Percentiles rank a stretch among this genome's conserved stretches.
Conservation (phyloP, 2,797 vertebrate species). For the Iguana delicatissima region DNA sequence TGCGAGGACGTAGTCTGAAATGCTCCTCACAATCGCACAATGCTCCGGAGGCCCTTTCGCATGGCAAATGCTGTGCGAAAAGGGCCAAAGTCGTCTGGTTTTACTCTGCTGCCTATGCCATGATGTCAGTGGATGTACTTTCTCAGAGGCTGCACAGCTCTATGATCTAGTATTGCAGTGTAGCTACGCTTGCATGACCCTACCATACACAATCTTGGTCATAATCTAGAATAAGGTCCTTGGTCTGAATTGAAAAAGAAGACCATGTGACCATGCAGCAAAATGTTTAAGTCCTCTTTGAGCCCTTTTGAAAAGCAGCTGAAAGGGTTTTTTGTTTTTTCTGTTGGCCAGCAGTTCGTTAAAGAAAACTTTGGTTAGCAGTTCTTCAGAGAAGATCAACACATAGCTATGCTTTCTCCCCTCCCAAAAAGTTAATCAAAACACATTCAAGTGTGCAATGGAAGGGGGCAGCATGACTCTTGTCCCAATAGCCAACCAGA, state of each 20-base stretch:
- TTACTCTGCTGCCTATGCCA: too few relatives aligned
- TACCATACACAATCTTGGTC: not conserved
- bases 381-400: not conserved
- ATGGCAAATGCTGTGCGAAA: too few relatives aligned
- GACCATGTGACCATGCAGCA: not conserved
- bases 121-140: too few relatives aligned
- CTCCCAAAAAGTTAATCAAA: not conserved
- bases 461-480: not conserved
- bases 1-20: too few relatives aligned
- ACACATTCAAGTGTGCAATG: not conserved
- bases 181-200: too few relatives aligned
- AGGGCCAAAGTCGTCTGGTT: too few relatives aligned
- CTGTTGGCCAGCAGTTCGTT: not conserved
- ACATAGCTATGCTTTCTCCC: not conserved
- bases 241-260: not conserved
- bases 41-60: too few relatives aligned
- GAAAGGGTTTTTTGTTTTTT: not conserved
- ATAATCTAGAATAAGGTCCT: not conserved
- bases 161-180: too few relatives aligned
- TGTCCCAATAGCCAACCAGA: not conserved
- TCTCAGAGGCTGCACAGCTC: too few relatives aligned
- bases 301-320: not conserved
- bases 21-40: too few relatives aligned
- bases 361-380: not conserved
- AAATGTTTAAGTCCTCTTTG: not conserved